phyloP scores from a whole-genome alignment of 2,888 invertebrate genomes.

The Linnaemya vulpina region DNA sequence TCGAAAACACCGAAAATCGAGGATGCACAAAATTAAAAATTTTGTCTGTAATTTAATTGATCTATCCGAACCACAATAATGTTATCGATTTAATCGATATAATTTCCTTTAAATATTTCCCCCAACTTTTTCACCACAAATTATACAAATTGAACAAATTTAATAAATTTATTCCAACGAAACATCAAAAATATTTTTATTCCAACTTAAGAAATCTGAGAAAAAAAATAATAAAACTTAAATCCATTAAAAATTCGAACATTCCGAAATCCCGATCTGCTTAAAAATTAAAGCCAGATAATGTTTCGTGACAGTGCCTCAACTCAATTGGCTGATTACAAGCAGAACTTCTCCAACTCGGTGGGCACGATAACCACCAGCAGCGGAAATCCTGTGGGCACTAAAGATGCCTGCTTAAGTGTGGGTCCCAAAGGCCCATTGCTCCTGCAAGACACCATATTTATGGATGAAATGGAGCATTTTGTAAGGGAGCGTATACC shows the following conservation, averaged over 20 bases:
- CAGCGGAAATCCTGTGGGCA: conserved; percentile 90
- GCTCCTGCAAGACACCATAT: conserved; percentile 92
- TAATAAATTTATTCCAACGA: neutral
- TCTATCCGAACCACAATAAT: too few species aligned
- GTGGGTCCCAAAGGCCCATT: conserved; percentile 95
- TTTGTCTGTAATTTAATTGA: too few species aligned
- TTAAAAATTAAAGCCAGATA: neutral
- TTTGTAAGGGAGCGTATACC: conserved; percentile 97
- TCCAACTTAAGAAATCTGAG: neutral
- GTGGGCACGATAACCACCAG: conserved; percentile 87
- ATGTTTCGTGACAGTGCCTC: conserved; percentile 84
- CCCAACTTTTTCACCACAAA: neutral
- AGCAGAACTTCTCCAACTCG: conserved; percentile 82
- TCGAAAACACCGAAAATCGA: too few species aligned
- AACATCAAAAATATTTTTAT: conserved; percentile 23
- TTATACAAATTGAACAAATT: neutral
- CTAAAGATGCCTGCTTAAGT: conserved; percentile 87
- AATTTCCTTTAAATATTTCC: too few species aligned
- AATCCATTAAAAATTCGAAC: neutral
- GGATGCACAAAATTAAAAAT: too few species aligned
- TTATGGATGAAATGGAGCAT: conserved; percentile 90
- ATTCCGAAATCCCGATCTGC: neutral
- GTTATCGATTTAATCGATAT: too few species aligned
- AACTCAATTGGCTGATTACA: conserved; percentile 86
- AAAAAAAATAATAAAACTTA: neutral